These are phyloP conservation scores for Enteromius mattozi DNA, from an alignment of 2,797 vertebrate species.

Conservation along the genomic window DNA sequence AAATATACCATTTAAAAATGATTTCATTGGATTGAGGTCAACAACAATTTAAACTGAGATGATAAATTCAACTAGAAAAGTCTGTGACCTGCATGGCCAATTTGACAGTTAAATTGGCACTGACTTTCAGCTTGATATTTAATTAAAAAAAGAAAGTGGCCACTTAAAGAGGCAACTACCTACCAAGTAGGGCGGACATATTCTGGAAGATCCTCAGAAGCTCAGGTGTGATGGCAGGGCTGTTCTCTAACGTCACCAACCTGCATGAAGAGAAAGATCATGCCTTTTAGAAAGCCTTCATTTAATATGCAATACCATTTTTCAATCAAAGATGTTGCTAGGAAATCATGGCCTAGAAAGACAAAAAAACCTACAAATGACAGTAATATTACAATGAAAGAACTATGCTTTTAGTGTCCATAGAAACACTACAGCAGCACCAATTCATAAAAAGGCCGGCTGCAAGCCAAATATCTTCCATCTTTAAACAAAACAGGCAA, in stretches of 20 bases:
- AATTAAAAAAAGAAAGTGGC: background rate
- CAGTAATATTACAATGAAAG: constrained; percentile 25
- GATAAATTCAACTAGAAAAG: background rate
- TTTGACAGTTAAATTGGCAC: background rate
- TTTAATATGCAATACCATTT: constrained; percentile 6
- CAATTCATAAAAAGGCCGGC: constrained; percentile 28
- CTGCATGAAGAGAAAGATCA: constrained; percentile 70
- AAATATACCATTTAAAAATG: background rate
- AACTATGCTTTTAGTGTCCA: constrained; percentile 49
- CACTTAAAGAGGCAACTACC: constrained; percentile 60
- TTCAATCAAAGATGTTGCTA: background rate
- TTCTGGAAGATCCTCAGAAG: constrained; percentile 96
- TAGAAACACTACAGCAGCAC: constrained; percentile 28
- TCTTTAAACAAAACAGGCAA: constrained; percentile 43
- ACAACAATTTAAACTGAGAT: background rate
- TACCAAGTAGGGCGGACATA: constrained; percentile 95
- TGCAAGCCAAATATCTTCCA: constrained; percentile 21
- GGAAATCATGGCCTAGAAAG: background rate
- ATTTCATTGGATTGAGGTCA: background rate
- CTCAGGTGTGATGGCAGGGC: constrained; percentile 89
- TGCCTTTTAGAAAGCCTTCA: constrained; percentile 22
- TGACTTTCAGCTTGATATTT: background rate
- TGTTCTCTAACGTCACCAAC: constrained; percentile 96
- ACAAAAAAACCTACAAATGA: background rate
- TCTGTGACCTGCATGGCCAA: background rate